phyloP scores from a whole-genome alignment of 2,888 invertebrate genomes.

The Meloe dianella region DNA sequence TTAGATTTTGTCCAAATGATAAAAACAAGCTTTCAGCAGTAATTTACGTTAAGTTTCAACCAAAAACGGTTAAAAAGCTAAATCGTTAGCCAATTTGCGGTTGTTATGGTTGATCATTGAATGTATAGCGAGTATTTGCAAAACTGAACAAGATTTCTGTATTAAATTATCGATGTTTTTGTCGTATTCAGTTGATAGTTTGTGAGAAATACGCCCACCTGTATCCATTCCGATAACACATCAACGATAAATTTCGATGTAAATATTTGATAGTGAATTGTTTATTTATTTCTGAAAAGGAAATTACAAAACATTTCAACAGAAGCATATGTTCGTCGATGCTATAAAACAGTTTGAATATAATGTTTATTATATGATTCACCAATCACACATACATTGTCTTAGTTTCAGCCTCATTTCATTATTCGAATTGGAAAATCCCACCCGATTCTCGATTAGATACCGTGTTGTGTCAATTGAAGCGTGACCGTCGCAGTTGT shows the following conservation, averaged over 20 bases:
- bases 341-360: background rate
- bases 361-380: background rate
- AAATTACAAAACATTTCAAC: background rate
- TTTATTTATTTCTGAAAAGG: background rate
- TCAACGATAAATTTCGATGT: background rate
- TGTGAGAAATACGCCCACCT: background rate
- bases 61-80: no score
- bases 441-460: conserved; percentile 2
- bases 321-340: background rate
- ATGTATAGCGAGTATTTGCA: background rate
- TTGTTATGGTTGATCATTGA: no score
- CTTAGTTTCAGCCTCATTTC: background rate
- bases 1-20: no score
- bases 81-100: no score
- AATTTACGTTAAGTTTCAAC: no score
- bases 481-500: conserved; percentile 34
- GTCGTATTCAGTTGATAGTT: background rate
- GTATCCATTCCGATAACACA: background rate
- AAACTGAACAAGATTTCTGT: background rate
- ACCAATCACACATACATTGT: background rate
- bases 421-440: conserved; percentile 2
- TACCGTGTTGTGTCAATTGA: conserved; percentile 28
- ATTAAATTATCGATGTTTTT: background rate
- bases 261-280: background rate
- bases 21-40: no score